phyloP scores from a whole-genome alignment of 1,140 invertebrate genomes.

The Lucilia cuprina region DNA sequence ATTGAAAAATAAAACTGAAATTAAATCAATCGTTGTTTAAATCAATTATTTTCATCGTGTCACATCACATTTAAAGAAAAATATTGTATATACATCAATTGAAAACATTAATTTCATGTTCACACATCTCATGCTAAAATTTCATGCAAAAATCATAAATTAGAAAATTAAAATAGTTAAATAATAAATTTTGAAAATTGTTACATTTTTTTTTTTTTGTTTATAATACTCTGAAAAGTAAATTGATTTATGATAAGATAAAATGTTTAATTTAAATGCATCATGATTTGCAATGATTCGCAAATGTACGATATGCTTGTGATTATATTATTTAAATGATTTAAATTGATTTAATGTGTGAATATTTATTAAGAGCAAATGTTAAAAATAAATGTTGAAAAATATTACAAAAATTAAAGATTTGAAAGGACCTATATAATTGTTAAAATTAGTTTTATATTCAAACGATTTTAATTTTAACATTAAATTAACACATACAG shows the following conservation, averaged over 20 bases:
- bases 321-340: too few relatives aligned
- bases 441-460: too few relatives aligned
- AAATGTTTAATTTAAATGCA: neutral
- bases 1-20: neutral
- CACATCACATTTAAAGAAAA: neutral
- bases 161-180: neutral
- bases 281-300: neutral
- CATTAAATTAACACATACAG: too few relatives aligned
- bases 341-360: too few relatives aligned
- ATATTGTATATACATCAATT: neutral
- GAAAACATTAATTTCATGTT: neutral
- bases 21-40: neutral
- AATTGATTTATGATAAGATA: neutral
- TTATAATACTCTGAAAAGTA: neutral
- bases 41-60: conserved; percentile 11
- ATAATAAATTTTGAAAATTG: neutral
- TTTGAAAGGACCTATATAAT: too few relatives aligned
- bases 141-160: neutral
- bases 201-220: too few relatives aligned
- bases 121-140: neutral
- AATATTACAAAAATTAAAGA: too few relatives aligned
- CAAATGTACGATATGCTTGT: too few relatives aligned
- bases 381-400: too few relatives aligned
- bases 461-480: too few relatives aligned
- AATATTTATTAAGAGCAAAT: too few relatives aligned